Conservation (phyloP, 2,888 invertebrate genomes). For the Orchesellides sinensis region DNA sequence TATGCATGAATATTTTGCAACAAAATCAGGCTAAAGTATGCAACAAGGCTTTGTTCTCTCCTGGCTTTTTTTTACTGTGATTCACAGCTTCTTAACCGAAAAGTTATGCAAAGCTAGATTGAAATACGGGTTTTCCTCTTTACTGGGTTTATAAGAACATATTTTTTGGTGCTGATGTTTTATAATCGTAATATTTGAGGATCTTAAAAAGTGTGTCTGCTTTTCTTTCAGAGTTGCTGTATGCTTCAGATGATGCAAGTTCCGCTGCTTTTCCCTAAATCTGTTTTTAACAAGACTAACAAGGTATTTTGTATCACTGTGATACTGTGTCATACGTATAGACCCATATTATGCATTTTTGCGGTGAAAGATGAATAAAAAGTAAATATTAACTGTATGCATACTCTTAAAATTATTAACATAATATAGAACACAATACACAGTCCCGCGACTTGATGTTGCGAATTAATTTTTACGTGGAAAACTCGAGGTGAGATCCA, state of each 20-base stretch:
- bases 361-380: too few relatives aligned
- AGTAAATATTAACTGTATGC: background rate
- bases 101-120: constrained; percentile 46
- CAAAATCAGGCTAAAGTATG: constrained; percentile 7
- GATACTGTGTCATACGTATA: too few relatives aligned
- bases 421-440: background rate
- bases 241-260: constrained; percentile 29
- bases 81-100: constrained; percentile 32
- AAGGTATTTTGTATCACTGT: constrained; percentile 1
- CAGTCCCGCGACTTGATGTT: background rate
- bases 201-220: constrained; percentile 17
- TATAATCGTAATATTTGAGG: background rate
- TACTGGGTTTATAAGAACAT: constrained; percentile 36
- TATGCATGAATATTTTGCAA: constrained; percentile 11
- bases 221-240: constrained; percentile 17
- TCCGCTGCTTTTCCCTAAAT: constrained; percentile 28
- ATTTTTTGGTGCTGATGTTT: background rate
- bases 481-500: background rate
- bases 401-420: background rate
- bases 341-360: too few relatives aligned
- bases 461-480: background rate
- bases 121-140: constrained; percentile 45
- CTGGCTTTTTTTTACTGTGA: constrained; percentile 22
- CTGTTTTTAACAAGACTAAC: constrained; percentile 6
- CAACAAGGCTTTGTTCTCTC: constrained; percentile 9